Evolutionary conservation across 2,797 vertebrate genomes (phyloP).

Genomic region (Tragopan temminckii): DNA sequence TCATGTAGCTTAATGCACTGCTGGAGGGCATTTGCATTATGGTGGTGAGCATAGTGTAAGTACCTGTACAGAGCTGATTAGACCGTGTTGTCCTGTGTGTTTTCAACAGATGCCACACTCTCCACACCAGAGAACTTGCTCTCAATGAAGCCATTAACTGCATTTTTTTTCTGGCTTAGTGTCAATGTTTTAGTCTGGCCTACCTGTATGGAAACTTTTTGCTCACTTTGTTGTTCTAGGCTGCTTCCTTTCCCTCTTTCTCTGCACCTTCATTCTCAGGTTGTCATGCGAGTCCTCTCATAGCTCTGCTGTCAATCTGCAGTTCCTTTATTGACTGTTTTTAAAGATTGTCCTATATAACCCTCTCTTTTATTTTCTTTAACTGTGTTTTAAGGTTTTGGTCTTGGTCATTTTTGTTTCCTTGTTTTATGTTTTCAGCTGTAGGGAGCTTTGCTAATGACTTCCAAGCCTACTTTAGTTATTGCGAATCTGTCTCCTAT

Average conservation of each 20-base stretch:
- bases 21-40: conserved; percentile 46
- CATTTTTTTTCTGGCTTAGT: not conserved
- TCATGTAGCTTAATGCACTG: conserved; percentile 68
- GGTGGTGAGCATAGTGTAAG: conserved; percentile 15
- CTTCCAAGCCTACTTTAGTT: not conserved
- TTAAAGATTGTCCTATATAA: not conserved
- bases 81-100: not conserved
- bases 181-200: not conserved
- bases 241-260: not conserved
- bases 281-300: not conserved
- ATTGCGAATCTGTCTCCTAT: not conserved
- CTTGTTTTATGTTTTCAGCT: not conserved
- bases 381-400: not conserved
- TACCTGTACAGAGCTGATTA: conserved; percentile 39
- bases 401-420: not conserved
- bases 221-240: not conserved
- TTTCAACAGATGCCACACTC: conserved; percentile 36
- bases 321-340: not conserved
- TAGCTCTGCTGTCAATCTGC: not conserved
- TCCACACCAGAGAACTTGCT: conserved; percentile 17
- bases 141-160: not conserved
- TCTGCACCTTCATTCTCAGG: not conserved
- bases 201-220: not conserved
- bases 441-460: not conserved
- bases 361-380: not conserved